Percentiles rank a stretch among this genome's conserved stretches.
phyloP scores from a whole-genome alignment of 2,888 invertebrate species.

The Erebia palarica region DNA sequence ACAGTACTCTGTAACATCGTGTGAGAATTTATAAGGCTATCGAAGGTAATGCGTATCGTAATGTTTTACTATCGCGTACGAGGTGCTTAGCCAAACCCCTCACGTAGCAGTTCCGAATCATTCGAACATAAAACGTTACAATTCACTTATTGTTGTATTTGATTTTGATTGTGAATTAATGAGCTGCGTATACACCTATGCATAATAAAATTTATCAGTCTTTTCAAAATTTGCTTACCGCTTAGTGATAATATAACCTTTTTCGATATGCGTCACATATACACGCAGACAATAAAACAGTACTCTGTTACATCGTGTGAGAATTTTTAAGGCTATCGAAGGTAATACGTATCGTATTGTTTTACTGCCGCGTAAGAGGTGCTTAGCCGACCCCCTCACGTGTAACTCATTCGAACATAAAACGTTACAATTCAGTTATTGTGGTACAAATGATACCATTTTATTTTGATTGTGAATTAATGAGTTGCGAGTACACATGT shows the following conservation, averaged over 20 bases:
- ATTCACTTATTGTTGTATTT: conserved; percentile 22
- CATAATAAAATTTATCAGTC: too few relatives aligned
- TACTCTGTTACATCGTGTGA: conserved; percentile 18
- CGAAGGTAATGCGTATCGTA: conserved; percentile 23
- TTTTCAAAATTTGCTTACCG: too few relatives aligned
- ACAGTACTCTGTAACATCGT: conserved; percentile 13
- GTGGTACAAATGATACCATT: too few relatives aligned
- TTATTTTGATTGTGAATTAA: not conserved
- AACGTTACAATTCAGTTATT: conserved; percentile 25
- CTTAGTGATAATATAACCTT: too few relatives aligned
- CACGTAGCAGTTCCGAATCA: conserved; percentile 23
- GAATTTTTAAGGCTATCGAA: conserved; percentile 21
- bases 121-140: conserved; percentile 22
- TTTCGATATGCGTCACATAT: not conserved
- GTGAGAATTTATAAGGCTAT: conserved; percentile 22
- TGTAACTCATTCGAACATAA: conserved; percentile 21
- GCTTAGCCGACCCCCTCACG: conserved; percentile 19
- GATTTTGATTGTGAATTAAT: not conserved
- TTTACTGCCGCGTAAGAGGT: conserved; percentile 15
- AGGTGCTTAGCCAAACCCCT: conserved; percentile 11
- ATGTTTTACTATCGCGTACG: conserved; percentile 17
- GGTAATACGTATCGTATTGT: conserved; percentile 23
- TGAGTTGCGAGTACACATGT: too few relatives aligned
- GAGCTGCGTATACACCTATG: too few relatives aligned
- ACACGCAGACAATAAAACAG: conserved; percentile 6